These are phyloP conservation scores for Tyrophagus putrescentiae DNA, from an alignment of 1,140 invertebrate genomes.

Conservation along the genomic window DNA sequence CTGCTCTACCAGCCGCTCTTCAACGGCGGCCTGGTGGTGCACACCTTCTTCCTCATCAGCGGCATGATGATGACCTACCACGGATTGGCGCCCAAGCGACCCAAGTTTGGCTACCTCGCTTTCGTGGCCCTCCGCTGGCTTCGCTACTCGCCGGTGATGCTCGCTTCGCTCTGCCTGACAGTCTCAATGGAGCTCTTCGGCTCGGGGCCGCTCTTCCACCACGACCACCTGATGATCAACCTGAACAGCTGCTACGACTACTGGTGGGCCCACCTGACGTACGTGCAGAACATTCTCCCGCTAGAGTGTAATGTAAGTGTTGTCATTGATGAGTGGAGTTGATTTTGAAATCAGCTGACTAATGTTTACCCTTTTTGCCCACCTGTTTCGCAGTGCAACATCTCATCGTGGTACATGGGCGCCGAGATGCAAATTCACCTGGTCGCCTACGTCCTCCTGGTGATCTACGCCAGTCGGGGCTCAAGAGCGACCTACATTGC, in stretches of 20 bases:
- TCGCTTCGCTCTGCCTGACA: background rate
- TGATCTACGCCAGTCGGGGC: background rate
- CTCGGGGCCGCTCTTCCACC: background rate
- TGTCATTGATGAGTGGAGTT: background rate
- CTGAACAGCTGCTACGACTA: background rate
- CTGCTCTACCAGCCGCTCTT: background rate
- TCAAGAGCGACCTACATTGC: background rate
- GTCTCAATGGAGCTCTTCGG: background rate
- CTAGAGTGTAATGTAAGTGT: background rate
- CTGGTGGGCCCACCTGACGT: background rate
- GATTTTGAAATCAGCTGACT: background rate
- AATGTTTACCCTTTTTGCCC: background rate
- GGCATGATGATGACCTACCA: background rate
- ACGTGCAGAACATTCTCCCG: background rate
- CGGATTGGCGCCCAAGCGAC: background rate
- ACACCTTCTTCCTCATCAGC: constrained; percentile 4
- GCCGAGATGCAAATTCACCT: constrained; percentile 24
- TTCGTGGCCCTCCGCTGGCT: background rate
- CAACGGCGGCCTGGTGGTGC: background rate
- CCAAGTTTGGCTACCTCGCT: background rate
- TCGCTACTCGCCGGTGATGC: background rate
- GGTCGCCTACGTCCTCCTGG: constrained; percentile 13
- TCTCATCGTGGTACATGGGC: constrained; percentile 23
- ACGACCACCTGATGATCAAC: background rate
- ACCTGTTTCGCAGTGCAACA: constrained; percentile 19